A percentile compares a stretch with the other conserved stretches of the same genome.
These are phyloP conservation scores for Poeciliopsis turneri DNA, from an alignment of 2,797 vertebrate genomes.

Conservation along the genomic window DNA sequence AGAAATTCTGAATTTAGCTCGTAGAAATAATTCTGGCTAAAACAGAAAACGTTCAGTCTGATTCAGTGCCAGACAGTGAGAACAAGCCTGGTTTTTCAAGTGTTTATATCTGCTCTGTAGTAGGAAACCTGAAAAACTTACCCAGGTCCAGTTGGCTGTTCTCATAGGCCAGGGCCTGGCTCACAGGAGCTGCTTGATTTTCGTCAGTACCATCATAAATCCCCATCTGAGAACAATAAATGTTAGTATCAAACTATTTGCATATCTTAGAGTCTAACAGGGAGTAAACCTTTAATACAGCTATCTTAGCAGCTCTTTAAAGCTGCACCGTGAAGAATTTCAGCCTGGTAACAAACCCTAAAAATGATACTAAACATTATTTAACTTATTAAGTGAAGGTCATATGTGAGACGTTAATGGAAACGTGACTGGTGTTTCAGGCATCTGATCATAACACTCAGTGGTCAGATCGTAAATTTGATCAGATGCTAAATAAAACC, in stretches of 20 bases:
- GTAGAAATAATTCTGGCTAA: background rate
- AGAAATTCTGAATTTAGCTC: background rate
- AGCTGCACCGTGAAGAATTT: background rate
- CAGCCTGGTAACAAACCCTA: background rate
- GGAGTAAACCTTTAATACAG: background rate
- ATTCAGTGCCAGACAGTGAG: background rate
- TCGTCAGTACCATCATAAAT: slow-evolving; percentile 36
- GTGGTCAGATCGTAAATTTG: background rate
- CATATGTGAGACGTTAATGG: background rate
- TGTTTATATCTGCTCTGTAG: background rate
- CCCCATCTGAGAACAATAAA: slow-evolving; percentile 60
- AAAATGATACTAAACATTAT: background rate
- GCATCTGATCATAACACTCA: background rate
- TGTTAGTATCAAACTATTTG: background rate
- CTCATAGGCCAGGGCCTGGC: slow-evolving; percentile 3
- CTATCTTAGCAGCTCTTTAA: background rate
- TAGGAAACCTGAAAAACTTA: slow-evolving; percentile 18
- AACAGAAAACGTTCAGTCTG: background rate
- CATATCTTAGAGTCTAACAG: background rate
- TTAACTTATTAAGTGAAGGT: background rate
- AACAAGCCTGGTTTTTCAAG: background rate
- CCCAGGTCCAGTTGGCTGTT: slow-evolving; percentile 32
- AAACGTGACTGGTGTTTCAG: background rate
- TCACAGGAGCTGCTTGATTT: slow-evolving; percentile 31
- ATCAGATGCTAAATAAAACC: background rate